phyloP scores from a whole-genome alignment of 1,140 invertebrate species.

The Cydia amplana region DNA sequence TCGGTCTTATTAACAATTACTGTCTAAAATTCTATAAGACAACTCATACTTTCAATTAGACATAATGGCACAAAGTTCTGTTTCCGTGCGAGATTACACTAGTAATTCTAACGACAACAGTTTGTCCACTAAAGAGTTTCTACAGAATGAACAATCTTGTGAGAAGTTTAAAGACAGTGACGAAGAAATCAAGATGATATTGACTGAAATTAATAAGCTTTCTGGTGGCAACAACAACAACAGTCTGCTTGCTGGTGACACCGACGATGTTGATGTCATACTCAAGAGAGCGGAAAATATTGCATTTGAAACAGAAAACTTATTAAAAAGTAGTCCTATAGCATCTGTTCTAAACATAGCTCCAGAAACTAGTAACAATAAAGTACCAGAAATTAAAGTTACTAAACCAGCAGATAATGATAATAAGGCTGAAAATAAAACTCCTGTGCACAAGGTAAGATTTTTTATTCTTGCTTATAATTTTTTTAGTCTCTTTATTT shows the following conservation, averaged over 20 bases:
- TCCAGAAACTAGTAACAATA: conserved; percentile 35
- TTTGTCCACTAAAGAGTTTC: conserved; percentile 67
- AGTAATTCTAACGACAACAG: conserved; percentile 60
- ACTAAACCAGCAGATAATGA: conserved; percentile 59
- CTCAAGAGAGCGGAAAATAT: conserved; percentile 72
- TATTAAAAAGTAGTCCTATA: conserved; percentile 60
- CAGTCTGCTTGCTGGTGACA: conserved; percentile 54
- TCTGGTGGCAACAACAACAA: conserved; percentile 54
- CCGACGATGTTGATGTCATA: conserved; percentile 71
- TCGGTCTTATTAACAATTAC: not conserved
- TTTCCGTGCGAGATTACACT: conserved; percentile 39
- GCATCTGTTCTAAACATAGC: conserved; percentile 39
- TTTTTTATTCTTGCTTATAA: not conserved
- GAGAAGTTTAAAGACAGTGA: conserved; percentile 68
- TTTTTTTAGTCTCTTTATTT: not conserved
- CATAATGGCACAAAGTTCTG: conserved; percentile 42
- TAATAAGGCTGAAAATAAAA: conserved; percentile 38
- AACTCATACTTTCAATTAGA: not conserved
- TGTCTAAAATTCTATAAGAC: not conserved
- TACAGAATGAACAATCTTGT: conserved; percentile 67
- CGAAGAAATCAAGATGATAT: conserved; percentile 73
- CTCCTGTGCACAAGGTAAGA: conserved; percentile 48
- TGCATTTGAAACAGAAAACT: conserved; percentile 64
- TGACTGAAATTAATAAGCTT: conserved; percentile 69
- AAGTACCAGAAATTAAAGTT: conserved; percentile 66